A percentile compares a stretch with the other conserved stretches of the same genome.
phyloP scores from a whole-genome alignment of 1,140 invertebrate genomes.

The Philopotamus ludificatus region DNA sequence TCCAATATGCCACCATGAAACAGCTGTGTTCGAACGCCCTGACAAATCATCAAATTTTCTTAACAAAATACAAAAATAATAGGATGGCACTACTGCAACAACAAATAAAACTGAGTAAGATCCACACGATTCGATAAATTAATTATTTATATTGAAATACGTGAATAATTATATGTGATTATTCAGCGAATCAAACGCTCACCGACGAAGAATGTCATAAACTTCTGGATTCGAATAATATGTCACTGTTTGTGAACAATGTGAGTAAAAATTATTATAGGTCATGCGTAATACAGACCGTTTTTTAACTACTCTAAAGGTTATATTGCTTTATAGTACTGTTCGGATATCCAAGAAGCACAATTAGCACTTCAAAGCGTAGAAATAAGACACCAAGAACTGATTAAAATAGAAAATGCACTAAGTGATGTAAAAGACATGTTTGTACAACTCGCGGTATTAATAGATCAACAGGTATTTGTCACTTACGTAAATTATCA shows the following conservation, averaged over 20 bases:
- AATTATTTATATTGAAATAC: no score
- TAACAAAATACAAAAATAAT: conserved; percentile 70
- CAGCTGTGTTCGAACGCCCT: conserved; percentile 61
- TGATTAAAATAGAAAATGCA: conserved; percentile 79
- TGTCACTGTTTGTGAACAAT: conserved; percentile 62
- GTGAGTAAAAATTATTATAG: conserved; percentile 49
- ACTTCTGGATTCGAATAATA: conserved; percentile 57
- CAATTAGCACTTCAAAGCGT: conserved; percentile 78
- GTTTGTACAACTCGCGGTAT: conserved; percentile 76
- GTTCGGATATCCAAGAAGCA: conserved; percentile 78
- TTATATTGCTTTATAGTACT: conserved; percentile 62
- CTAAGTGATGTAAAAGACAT: conserved; percentile 79
- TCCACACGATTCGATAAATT: neutral
- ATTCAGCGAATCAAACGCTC: conserved; percentile 57
- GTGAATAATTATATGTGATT: conserved; percentile 1
- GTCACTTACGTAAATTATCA: neutral
- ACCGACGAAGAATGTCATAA: conserved; percentile 58
- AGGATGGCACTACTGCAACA: conserved; percentile 73
- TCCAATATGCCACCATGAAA: conserved; percentile 55
- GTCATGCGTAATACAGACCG: neutral
- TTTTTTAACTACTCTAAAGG: neutral
- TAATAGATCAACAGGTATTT: conserved; percentile 70
- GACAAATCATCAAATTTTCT: conserved; percentile 71
- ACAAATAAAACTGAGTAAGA: conserved; percentile 73
- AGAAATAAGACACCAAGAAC: conserved; percentile 78